A percentile compares a stretch with the other conserved stretches of the same genome.
Evolutionary conservation across 1,140 invertebrate species (phyloP).

Genomic region (Drosophila bocqueti): DNA sequence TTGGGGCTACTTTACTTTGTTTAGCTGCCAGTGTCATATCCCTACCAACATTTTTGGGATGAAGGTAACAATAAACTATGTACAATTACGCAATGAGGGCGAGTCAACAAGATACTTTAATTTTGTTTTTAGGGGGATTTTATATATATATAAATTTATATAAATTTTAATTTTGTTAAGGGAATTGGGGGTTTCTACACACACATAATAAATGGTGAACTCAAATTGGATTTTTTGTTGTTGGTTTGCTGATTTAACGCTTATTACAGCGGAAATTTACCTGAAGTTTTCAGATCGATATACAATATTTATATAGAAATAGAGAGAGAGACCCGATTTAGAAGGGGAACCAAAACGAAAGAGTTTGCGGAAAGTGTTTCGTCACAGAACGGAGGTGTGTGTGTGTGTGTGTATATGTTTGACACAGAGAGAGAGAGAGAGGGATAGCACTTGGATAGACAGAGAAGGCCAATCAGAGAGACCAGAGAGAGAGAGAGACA

Average conservation of each 20-base stretch:
- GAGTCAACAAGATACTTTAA: slow-evolving; percentile 33
- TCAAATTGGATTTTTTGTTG: slow-evolving; percentile 36
- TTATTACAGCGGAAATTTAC: slow-evolving; percentile 71
- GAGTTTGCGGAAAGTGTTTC: slow-evolving; percentile 23
- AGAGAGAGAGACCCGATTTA: slow-evolving; percentile 26
- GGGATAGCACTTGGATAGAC: slow-evolving; percentile 15
- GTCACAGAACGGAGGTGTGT: slow-evolving; percentile 1
- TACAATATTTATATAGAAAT: slow-evolving; percentile 24
- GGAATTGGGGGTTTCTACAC: slow-evolving; percentile 28
- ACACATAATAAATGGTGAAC: slow-evolving; percentile 51
- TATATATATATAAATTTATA: slow-evolving; percentile 8
- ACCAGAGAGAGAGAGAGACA: slow-evolving; percentile 16
- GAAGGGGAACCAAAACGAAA: slow-evolving; percentile 23
- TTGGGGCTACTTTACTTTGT: not conserved
- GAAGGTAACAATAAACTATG: slow-evolving; percentile 16
- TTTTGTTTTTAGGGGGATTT: slow-evolving; percentile 4
- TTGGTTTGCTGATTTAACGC: slow-evolving; percentile 52
- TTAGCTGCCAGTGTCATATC: slow-evolving; percentile 15
- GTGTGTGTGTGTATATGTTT: not conserved
- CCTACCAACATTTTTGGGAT: not conserved
- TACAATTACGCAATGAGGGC: slow-evolving; percentile 37
- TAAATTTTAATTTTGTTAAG: not conserved
- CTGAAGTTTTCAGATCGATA: slow-evolving; percentile 57
- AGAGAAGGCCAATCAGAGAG: slow-evolving; percentile 49
- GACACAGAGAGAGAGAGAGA: slow-evolving; percentile 3